These are phyloP conservation scores for Drosophila kanekoi DNA, from an alignment of 2,888 invertebrate species.

Conservation along the genomic window DNA sequence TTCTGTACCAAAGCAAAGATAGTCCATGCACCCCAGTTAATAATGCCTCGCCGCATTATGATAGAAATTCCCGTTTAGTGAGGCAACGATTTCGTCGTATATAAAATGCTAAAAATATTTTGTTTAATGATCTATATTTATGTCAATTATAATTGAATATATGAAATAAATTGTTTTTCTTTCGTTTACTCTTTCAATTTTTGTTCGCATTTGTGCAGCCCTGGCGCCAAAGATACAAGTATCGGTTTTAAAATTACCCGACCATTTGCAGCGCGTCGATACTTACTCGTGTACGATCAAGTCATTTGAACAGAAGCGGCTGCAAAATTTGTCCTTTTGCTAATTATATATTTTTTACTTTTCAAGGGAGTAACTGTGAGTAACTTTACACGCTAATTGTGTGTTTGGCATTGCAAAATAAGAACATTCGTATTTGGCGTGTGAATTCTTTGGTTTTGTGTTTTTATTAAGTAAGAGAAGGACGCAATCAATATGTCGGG, in stretches of 20 bases:
- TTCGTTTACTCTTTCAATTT: neutral
- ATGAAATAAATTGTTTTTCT: neutral
- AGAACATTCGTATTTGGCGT: neutral
- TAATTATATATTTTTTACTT: conserved; percentile 4
- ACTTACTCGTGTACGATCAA: conserved; percentile 21
- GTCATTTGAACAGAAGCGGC: conserved; percentile 35
- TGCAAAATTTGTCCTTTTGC: conserved; percentile 3
- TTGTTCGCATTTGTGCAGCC: conserved; percentile 4
- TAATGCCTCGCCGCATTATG: conserved; percentile 7
- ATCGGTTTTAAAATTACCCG: conserved; percentile 48
- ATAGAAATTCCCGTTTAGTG: conserved; percentile 19
- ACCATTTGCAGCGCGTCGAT: conserved; percentile 44
- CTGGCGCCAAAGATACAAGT: neutral
- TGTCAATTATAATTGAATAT: neutral
- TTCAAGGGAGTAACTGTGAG: conserved; percentile 38
- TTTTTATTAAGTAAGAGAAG: conserved; percentile 17
- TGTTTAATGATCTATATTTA: neutral
- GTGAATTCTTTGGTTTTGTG: neutral
- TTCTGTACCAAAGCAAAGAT: neutral
- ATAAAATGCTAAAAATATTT: conserved; percentile 6
- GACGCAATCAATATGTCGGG: conserved; percentile 74
- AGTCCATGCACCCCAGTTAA: conserved; percentile 26
- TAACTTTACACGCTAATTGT: conserved; percentile 4
- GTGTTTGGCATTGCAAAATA: neutral
- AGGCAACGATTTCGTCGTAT: conserved; percentile 38